A percentile compares a stretch with the other conserved stretches of the same genome.
These are phyloP conservation scores for Ochlodes sylvanus DNA, from an alignment of 2,888 invertebrate species.

Conservation along the genomic window DNA sequence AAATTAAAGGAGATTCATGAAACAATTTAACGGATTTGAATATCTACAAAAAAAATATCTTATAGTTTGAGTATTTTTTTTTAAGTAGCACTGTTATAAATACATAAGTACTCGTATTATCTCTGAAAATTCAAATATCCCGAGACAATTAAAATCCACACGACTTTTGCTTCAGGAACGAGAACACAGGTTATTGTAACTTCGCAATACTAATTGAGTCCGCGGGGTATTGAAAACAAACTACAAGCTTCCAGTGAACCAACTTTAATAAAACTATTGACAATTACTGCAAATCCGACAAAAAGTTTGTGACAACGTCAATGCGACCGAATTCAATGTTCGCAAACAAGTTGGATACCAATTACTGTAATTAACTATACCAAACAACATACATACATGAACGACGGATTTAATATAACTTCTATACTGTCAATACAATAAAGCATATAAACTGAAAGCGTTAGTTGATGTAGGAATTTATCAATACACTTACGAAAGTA, in stretches of 20 bases:
- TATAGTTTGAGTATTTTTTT: too few relatives aligned
- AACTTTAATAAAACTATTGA: constrained; percentile 3
- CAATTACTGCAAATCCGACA: neutral
- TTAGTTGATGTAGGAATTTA: too few relatives aligned
- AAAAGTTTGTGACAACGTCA: constrained; percentile 13
- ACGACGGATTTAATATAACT: too few relatives aligned
- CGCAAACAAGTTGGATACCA: neutral
- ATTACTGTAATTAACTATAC: constrained; percentile 1
- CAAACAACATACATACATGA: neutral
- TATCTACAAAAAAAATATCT: too few relatives aligned
- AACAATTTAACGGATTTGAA: too few relatives aligned
- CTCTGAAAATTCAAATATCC: neutral
- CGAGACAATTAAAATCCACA: neutral
- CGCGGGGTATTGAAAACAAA: constrained; percentile 2
- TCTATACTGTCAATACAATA: too few relatives aligned
- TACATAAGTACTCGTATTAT: neutral
- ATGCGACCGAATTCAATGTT: neutral
- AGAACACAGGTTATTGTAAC: neutral
- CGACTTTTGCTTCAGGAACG: too few relatives aligned
- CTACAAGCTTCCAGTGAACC: constrained; percentile 3
- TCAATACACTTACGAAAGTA: too few relatives aligned
- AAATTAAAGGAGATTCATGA: too few relatives aligned
- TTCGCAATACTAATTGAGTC: constrained; percentile 5
- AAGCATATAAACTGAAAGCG: too few relatives aligned
- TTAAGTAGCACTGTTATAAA: too few relatives aligned